Base-by-base conservation (phyloP, 2,113 vertebrate genomes). In the Taurulus bubalis region DNA sequence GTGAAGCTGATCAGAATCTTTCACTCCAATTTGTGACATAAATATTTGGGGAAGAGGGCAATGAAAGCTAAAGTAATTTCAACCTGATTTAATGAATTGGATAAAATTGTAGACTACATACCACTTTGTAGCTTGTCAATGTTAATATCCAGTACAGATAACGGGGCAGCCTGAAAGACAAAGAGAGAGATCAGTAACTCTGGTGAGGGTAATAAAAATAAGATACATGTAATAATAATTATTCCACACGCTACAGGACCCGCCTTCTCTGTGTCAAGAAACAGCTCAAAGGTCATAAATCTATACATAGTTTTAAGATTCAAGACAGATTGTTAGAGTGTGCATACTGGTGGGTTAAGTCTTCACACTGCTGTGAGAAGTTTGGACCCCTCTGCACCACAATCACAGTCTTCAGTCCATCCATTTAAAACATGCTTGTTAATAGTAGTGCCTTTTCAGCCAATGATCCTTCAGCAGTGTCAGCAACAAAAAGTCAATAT, bases 141-240 rank as follows among this genome's bases (percentile, higher is more conserved):
- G 3, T 64, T 2, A 26, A 84, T 8, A 9, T 75, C 58, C 4
- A 80, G 20, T 14, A 34, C 77, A 49, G 65, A 51, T 71, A 84
- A 69, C 20, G 82, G 82, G 3, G 82, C 47, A 14, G 71, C 71
- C 82, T 79, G 49, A 3, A 56, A 42, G 18, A 74, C 30, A 73
- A 38, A 72, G 5, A n/a, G 55, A 56, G 51, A 32, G 28, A 62
- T n/a, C 40, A 47, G 26, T 59, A 42, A 28, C 34, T 56, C 9
- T 55, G 32, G 30, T 55, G 36, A 55, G 32, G 20, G 7, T 16
- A 9, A 10, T 55, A 12, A n/a, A 34, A 34, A 69, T 45, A 12
- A n/a, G 16, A 51, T 68, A 6, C 38, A 42, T 65, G 36, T 6
- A 15, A 59, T 69, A 32, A 4, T 32, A 32, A 68, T n/a, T 51